Conservation (phyloP, 2,888 invertebrate species). For the Chymomyza fuscimana region DNA sequence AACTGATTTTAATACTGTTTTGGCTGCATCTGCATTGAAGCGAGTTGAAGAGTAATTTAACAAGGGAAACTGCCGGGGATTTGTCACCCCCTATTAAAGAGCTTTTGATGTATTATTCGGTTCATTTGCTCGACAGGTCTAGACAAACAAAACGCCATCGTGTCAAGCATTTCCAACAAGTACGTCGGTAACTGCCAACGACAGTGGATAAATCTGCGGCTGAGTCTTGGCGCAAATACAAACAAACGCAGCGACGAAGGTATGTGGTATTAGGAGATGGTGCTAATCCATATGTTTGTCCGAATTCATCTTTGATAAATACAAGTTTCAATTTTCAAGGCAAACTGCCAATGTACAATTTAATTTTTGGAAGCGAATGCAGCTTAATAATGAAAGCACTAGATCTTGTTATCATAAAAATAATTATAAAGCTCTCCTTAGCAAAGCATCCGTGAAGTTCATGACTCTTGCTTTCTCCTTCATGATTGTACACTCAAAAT, state of each 20-base stretch:
- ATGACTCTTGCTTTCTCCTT: not conserved
- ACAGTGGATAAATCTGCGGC: conserved; percentile 37
- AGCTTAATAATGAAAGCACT: too few species aligned
- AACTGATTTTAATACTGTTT: conserved; percentile 16
- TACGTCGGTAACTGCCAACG: conserved; percentile 45
- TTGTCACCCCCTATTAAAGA: conserved; percentile 79
- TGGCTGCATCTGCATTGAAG: conserved; percentile 35
- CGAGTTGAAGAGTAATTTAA: conserved; percentile 76
- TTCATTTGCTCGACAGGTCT: conserved; percentile 81
- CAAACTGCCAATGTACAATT: not conserved
- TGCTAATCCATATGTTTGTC: conserved; percentile 11
- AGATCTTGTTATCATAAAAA: not conserved
- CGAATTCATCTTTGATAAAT: not conserved
- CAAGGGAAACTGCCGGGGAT: conserved; percentile 75
- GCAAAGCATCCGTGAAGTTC: too few species aligned
- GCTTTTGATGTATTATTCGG: conserved; percentile 81
- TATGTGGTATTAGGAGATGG: not conserved
- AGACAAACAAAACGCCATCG: conserved; percentile 76
- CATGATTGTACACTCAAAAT: not conserved
- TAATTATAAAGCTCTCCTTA: not conserved
- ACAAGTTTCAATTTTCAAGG: not conserved
- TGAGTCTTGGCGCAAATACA: conserved; percentile 51
- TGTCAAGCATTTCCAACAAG: conserved; percentile 39
- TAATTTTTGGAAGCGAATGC: too few species aligned
- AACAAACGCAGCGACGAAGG: conserved; percentile 18